Conservation (phyloP, 2,113 vertebrate genomes). For the Trogon surrucura region DNA sequence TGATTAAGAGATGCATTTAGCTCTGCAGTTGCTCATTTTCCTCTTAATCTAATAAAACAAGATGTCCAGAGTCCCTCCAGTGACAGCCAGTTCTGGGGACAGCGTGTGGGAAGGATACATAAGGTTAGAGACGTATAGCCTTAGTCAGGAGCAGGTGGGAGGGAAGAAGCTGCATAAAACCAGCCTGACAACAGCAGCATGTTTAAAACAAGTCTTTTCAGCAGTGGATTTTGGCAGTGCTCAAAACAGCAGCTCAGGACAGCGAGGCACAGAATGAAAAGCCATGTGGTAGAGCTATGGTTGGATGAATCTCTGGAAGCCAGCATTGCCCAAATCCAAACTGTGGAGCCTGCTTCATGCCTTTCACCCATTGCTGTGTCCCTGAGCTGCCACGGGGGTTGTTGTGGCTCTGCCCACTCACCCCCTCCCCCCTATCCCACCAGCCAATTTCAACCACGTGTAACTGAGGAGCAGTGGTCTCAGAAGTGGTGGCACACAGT, state of each 20-base stretch:
- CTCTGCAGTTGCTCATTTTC: neutral
- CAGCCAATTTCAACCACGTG: neutral
- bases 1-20: neutral
- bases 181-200: neutral
- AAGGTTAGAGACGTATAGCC: neutral
- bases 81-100: neutral
- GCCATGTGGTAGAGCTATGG: neutral
- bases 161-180: neutral
- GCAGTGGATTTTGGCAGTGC: neutral
- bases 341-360: neutral
- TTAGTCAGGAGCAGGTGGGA: neutral
- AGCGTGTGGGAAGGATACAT: accelerated
- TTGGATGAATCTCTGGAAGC: neutral
- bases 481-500: neutral
- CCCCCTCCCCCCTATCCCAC: neutral
- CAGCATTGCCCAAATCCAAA: neutral
- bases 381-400: neutral
- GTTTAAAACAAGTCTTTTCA: neutral
- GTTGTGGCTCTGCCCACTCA: neutral
- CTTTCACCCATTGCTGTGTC: neutral
- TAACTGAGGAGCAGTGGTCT: neutral
- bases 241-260: neutral
- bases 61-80: neutral
- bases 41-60: neutral
- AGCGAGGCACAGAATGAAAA: neutral